phyloP scores from a whole-genome alignment of 1,140 invertebrate genomes.

The Agrypnia vestita region DNA sequence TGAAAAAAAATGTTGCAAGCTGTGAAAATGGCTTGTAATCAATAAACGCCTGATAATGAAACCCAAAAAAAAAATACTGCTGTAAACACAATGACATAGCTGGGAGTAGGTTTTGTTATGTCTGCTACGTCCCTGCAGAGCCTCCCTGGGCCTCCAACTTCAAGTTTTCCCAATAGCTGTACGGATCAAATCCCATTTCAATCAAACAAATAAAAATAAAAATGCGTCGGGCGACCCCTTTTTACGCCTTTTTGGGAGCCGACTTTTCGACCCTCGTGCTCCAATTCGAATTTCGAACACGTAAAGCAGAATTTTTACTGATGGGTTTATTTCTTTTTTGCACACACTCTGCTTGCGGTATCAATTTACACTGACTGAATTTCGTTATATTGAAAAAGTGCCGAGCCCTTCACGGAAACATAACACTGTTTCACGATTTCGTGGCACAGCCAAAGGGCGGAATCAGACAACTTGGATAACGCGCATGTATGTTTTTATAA shows the following conservation, averaged over 20 bases:
- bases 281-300: conserved; percentile 57
- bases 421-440: too few relatives aligned
- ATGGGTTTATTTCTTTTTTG: conserved; percentile 49
- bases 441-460: too few relatives aligned
- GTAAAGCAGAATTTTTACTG: conserved; percentile 54
- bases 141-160: conserved; percentile 17
- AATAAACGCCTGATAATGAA: too few relatives aligned
- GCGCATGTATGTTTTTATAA: too few relatives aligned
- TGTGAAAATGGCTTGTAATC: too few relatives aligned
- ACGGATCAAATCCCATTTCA: conserved; percentile 57
- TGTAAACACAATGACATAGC: not conserved
- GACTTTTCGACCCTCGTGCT: conserved; percentile 19
- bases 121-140: not conserved
- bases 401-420: not conserved
- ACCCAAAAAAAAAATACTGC: too few relatives aligned
- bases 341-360: conserved; percentile 36
- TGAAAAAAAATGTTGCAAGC: too few relatives aligned
- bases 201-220: conserved; percentile 60
- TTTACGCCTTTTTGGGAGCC: conserved; percentile 20
- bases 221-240: conserved; percentile 44
- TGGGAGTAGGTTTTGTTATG: conserved; percentile 5
- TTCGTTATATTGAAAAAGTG: conserved; percentile 34
- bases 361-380: conserved; percentile 36
- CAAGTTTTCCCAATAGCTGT: conserved; percentile 35
- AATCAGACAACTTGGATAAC: too few relatives aligned